Evolutionary conservation across 2,113 vertebrate species (phyloP).

Genomic region (Pycnonotus jocosus): DNA sequence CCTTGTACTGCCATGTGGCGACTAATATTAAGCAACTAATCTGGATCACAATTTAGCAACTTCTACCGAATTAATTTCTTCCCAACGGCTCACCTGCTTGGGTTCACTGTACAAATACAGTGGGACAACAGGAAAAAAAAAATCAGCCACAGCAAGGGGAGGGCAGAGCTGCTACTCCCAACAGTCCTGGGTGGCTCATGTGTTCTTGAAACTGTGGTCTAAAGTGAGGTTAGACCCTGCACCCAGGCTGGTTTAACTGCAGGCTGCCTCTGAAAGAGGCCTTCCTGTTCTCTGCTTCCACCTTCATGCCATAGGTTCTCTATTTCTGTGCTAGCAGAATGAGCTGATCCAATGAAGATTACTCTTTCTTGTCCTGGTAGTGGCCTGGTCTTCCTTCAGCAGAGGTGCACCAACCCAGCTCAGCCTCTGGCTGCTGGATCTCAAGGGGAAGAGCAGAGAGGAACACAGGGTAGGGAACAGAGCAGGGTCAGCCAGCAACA

Average conservation of each 20-base stretch:
- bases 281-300: not conserved
- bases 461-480: not conserved
- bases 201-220: not conserved
- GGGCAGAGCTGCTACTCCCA: not conserved
- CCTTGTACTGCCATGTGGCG: not conserved
- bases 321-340: not conserved
- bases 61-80: not conserved
- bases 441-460: not conserved
- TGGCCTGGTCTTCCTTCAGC: not conserved
- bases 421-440: not conserved
- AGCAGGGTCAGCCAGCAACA: not conserved
- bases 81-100: not conserved
- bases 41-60: not conserved
- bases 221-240: not conserved
- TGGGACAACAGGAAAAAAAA: not conserved
- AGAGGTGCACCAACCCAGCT: not conserved
- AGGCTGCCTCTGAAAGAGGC: not conserved
- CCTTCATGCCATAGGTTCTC: not conserved
- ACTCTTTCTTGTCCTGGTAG: not conserved
- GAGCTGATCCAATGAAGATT: not conserved
- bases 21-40: not conserved
- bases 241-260: not conserved
- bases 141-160: not conserved
- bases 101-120: not conserved
- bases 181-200: fast-evolving